These are phyloP conservation scores for Parnassius orleans DNA, from an alignment of 2,888 invertebrate genomes.

Conservation along the genomic window DNA sequence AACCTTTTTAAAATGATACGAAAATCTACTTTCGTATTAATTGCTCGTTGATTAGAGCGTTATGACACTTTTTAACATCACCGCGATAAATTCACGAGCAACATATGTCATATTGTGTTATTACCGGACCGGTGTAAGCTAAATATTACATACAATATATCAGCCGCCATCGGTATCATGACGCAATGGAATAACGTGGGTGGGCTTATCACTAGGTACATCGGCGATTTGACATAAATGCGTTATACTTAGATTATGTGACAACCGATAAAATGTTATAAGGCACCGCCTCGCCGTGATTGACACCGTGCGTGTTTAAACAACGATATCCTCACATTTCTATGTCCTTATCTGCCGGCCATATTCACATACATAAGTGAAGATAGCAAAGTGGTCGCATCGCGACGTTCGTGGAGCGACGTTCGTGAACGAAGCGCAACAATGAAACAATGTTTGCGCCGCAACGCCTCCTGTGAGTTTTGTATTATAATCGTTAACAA, in stretches of 20 bases:
- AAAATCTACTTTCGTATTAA: neutral
- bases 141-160: slow-evolving; percentile 39
- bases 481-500: slow-evolving; percentile 53
- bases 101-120: slow-evolving; percentile 51
- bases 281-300: slow-evolving; percentile 75
- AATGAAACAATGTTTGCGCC: slow-evolving; percentile 23
- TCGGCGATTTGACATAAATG: slow-evolving; percentile 78
- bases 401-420: neutral
- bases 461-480: slow-evolving; percentile 32
- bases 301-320: slow-evolving; percentile 73
- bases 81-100: slow-evolving; percentile 36
- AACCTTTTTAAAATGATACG: neutral
- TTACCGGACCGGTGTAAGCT: slow-evolving; percentile 38
- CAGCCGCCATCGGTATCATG: slow-evolving; percentile 59
- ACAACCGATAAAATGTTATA: slow-evolving; percentile 76
- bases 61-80: slow-evolving; percentile 8
- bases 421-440: neutral
- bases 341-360: slow-evolving; percentile 66
- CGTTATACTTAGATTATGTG: slow-evolving; percentile 78
- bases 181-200: slow-evolving; percentile 69
- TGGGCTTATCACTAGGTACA: slow-evolving; percentile 74
- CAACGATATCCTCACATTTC: slow-evolving; percentile 68
- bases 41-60: slow-evolving; percentile 13
- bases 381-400: slow-evolving; percentile 29
- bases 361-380: slow-evolving; percentile 36